Evolutionary conservation across 2,113 vertebrate genomes (phyloP), one percentile per base, ranked within the genome.

Genomic region (Apaloderma vittatum): DNA sequence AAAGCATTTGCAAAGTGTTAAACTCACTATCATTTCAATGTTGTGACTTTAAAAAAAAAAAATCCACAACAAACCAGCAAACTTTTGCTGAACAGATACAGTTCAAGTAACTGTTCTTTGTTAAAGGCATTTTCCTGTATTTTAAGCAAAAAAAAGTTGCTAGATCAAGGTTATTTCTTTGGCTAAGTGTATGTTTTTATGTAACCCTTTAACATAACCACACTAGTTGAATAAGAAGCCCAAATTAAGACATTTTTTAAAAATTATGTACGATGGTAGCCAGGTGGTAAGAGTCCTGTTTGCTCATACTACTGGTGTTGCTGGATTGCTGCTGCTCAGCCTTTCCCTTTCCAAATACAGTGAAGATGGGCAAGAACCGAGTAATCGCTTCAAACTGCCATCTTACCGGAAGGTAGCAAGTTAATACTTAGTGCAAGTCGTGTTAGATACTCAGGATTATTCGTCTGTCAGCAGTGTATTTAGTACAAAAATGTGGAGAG

Each of bases 1-100:
- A 96, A 97, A 97, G 93, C 76, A 22, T 88, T 93, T 88, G 67
- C 16, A 79, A 88, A 96, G 92, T 86, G 92, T 95, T 92, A 96
- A 97, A 93, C 61, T 57, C 74, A 40, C 79, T 57, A 30, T 79
- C 36, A 88, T 71, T 89, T 94, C 71, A 80, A 37, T 89, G 23
- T 23, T 67, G 78, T 57, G 82, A 46, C 65, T 90, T 46, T 3
- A 51, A 88, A 79, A 67, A 67, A 73, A 40, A 40, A 40, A 40
- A 40, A 40, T 12, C 40, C 40, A 40, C 40, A 40, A 40, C 40
- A 26, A 2, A 11, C 9, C 73, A 66, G 24, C 32, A 59, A 79
- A 30, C 24, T 19, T 49, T 58, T n/a, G 11, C 21, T 17, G 55
- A 87, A 27, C 26, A 92, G 36, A 62, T 71, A 32, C n/a, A 62